Base-by-base conservation (phyloP, 2,888 invertebrate genomes). In the Lithodes maja region DNA sequence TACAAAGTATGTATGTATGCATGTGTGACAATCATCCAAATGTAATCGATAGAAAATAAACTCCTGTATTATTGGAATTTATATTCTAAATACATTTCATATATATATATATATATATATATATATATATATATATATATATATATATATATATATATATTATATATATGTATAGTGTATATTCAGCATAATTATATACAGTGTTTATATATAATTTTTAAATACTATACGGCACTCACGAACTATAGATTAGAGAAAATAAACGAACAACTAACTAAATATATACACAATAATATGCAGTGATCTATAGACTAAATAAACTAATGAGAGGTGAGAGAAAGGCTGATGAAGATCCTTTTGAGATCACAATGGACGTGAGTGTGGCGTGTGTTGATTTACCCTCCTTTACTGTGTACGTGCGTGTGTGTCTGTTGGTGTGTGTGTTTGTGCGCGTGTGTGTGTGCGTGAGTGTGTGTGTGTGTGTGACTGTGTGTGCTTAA, bases 381-480 rank as follows among this genome's bases (percentile, higher is more conserved):
- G 61, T 61, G 52, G 78, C 50, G 5, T 2, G 50, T 50, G 78
- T 52, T 15, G 15, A 12, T 61, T 3, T 61, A 12, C 12, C 5
- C 12, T 3, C 12, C 5, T 52, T 17, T 52, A 52, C n/a, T 78
- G 61, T 61, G 61, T 61, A 61, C 12, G 61, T 61, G 61, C 12
- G 61, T 61, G 61, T 61, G 61, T 61, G 61, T 61, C n/a, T n/a
- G n/a, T n/a, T n/a, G n/a, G n/a, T n/a, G n/a, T n/a, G n/a, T n/a
- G n/a, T n/a, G n/a, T n/a, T 3, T 61, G 61, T 61, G 61, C 12
- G 61, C 12, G 61, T 61, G 61, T 61, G 61, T 61, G 78, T 50
- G 49, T 78, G 82, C 12, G 82, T n/a, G 68, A 5, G 78, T 49
- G 78, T 33, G 78, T 78, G 78, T 78, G 78, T 82, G 68, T 12